phyloP scores from a whole-genome alignment of 2,888 invertebrate species.

The Plagiodera versicolora region DNA sequence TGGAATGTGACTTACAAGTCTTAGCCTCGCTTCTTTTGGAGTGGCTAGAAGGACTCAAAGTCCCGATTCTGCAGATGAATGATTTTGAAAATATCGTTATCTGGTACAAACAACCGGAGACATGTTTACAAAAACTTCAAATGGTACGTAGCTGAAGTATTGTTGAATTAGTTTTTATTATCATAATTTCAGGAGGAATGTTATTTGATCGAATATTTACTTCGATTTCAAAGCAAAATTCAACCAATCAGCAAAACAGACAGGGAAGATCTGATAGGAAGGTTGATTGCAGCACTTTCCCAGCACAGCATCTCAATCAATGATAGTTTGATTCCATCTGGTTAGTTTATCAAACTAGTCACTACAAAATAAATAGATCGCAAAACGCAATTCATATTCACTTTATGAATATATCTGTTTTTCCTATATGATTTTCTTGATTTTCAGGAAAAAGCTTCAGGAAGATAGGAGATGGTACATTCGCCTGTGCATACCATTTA shows the following conservation, averaged over 20 bases:
- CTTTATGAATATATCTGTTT: no score
- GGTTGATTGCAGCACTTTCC: slow-evolving; percentile 67
- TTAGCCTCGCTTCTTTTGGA: slow-evolving; percentile 69
- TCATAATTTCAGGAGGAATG: slow-evolving; percentile 65
- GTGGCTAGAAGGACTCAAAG: slow-evolving; percentile 76
- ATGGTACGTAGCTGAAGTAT: slow-evolving; percentile 50
- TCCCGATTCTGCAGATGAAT: slow-evolving; percentile 66
- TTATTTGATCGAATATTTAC: slow-evolving; percentile 71
- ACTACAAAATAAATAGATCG: neutral
- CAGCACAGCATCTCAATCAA: slow-evolving; percentile 64
- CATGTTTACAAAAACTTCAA: slow-evolving; percentile 63
- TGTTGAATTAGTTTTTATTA: no score
- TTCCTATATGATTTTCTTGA: neutral
- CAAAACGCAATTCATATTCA: no score
- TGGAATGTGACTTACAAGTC: slow-evolving; percentile 66
- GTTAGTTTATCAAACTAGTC: slow-evolving; percentile 40
- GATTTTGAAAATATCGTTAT: slow-evolving; percentile 69
- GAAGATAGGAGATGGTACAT: slow-evolving; percentile 62
- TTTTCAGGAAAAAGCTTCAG: slow-evolving; percentile 54
- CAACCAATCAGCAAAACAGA: slow-evolving; percentile 64
- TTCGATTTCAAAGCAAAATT: slow-evolving; percentile 69
- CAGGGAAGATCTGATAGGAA: slow-evolving; percentile 64
- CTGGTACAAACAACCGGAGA: slow-evolving; percentile 62
- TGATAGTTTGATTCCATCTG: slow-evolving; percentile 54
- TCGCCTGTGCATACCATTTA: slow-evolving; percentile 59